These are phyloP conservation scores for Dreissena polymorpha DNA, from an alignment of 1,140 invertebrate species.

Conservation along the genomic window DNA sequence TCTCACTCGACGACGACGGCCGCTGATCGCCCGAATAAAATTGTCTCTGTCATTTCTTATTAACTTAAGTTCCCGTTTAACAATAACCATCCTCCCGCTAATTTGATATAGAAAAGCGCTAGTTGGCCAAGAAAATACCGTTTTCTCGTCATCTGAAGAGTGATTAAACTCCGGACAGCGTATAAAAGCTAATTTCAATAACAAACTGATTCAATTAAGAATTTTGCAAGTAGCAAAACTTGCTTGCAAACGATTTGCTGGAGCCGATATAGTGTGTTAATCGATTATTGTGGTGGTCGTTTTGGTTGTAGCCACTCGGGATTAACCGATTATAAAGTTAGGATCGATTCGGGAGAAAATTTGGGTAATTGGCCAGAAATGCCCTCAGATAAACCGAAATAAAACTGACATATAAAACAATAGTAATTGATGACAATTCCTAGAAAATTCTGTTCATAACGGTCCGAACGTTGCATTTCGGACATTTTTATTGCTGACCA, in stretches of 20 bases:
- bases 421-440: no score
- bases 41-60: constrained; percentile 50
- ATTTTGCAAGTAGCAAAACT: constrained; percentile 45
- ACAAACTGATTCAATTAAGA: constrained; percentile 52
- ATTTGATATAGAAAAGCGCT: constrained; percentile 50
- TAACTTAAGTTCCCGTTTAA: constrained; percentile 52
- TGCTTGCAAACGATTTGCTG: constrained; percentile 40
- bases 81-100: constrained; percentile 53
- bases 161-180: constrained; percentile 50
- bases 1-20: constrained; percentile 25
- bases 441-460: no score
- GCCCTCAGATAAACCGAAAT: no score
- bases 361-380: no score
- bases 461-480: no score
- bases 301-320: no score
- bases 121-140: constrained; percentile 38
- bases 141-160: constrained; percentile 54
- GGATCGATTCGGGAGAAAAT: no score
- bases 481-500: no score
- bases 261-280: constrained; percentile 3
- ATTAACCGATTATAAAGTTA: no score
- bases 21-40: constrained; percentile 51
- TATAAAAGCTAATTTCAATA: constrained; percentile 57
- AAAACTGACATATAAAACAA: no score
- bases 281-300: background rate